These are phyloP conservation scores for Ophion ellenae DNA, from an alignment of 2,888 invertebrate species.

Conservation along the genomic window DNA sequence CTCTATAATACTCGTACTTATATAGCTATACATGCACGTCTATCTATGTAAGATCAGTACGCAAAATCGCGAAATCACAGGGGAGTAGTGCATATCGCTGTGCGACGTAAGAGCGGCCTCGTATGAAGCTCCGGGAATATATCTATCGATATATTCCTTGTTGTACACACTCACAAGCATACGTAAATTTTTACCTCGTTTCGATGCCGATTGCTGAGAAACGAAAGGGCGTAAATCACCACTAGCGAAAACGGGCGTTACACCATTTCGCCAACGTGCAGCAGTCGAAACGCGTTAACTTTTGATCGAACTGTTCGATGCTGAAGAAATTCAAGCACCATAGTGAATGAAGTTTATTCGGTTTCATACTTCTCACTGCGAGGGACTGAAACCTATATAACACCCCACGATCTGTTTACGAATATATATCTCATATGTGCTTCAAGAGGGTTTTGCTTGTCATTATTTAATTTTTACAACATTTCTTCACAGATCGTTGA, in stretches of 20 bases:
- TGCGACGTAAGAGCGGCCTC: background rate
- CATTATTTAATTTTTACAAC: too few relatives aligned
- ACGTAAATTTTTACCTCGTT: background rate
- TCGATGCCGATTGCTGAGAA: background rate
- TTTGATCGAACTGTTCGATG: background rate
- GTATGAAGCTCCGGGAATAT: slow-evolving; percentile 18
- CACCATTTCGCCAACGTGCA: background rate
- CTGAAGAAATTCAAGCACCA: slow-evolving; percentile 2
- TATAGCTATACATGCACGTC: background rate
- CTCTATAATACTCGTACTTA: slow-evolving; percentile 21
- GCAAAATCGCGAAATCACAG: slow-evolving; percentile 36
- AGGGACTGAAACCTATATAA: background rate
- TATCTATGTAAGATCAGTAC: slow-evolving; percentile 26
- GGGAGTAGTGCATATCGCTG: background rate
- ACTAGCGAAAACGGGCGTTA: background rate
- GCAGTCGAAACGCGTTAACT: background rate
- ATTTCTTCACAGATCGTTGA: too few relatives aligned
- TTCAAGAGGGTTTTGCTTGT: too few relatives aligned
- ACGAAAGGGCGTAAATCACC: background rate
- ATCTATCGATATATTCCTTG: slow-evolving; percentile 7
- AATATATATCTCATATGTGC: background rate
- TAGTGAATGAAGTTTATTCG: slow-evolving; percentile 44
- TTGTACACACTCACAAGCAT: background rate
- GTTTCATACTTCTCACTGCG: slow-evolving; percentile 4
- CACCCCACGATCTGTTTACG: background rate